These are phyloP conservation scores for Clamator glandarius DNA, from an alignment of 2,797 vertebrate species.

Conservation along the genomic window DNA sequence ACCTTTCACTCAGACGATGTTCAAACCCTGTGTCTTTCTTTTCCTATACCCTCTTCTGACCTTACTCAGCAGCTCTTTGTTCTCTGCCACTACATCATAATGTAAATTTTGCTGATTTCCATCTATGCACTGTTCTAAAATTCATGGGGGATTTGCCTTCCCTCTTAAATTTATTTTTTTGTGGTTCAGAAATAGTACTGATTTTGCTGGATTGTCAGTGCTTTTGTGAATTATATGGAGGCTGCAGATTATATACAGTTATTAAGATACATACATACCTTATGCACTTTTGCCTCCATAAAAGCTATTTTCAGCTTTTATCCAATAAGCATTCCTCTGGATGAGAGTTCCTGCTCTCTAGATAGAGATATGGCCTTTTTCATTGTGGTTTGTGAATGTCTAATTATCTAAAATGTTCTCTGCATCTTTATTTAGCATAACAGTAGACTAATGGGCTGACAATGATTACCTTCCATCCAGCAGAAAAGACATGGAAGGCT, in stretches of 20 bases:
- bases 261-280: neutral
- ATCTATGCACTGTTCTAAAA: neutral
- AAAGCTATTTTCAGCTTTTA: neutral
- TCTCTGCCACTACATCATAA: neutral
- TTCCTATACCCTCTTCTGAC: neutral
- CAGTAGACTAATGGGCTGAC: neutral
- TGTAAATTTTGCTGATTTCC: neutral
- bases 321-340: neutral
- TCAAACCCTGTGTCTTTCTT: neutral
- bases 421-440: neutral
- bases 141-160: neutral
- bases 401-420: neutral
- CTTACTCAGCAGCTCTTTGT: neutral
- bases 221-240: neutral
- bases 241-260: neutral
- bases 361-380: neutral
- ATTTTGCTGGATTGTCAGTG: neutral
- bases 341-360: neutral
- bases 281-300: neutral
- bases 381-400: neutral
- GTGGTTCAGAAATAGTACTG: neutral
- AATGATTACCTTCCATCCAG: neutral
- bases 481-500: neutral
- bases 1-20: neutral
- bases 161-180: neutral